These are phyloP conservation scores for Scaptodrosophila lebanonensis DNA, from an alignment of 1,140 invertebrate species.

Conservation along the genomic window DNA sequence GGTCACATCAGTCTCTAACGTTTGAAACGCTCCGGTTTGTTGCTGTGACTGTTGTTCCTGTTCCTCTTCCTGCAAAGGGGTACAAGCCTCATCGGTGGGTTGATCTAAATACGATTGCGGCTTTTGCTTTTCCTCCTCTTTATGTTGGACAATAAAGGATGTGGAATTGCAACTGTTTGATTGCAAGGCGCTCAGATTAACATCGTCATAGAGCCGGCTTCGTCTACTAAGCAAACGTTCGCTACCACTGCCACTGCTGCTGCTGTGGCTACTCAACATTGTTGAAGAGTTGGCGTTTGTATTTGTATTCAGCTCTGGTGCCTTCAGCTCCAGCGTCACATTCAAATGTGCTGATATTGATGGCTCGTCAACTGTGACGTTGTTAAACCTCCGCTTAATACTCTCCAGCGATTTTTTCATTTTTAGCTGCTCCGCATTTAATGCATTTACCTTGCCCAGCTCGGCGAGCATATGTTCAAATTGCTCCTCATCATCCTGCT, in stretches of 20 bases:
- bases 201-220: conserved; percentile 72
- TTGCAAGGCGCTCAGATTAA: conserved; percentile 63
- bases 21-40: neutral
- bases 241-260: conserved; percentile 21
- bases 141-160: conserved; percentile 62
- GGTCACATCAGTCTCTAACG: conserved; percentile 30
- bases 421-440: conserved; percentile 61
- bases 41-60: neutral
- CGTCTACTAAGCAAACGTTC: conserved; percentile 67
- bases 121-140: conserved; percentile 16
- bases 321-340: too few species aligned
- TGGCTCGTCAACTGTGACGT: conserved; percentile 28
- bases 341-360: too few species aligned
- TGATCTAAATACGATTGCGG: neutral
- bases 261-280: conserved; percentile 37
- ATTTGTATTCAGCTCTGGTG: too few species aligned
- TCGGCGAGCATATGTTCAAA: conserved; percentile 70
- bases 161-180: conserved; percentile 53
- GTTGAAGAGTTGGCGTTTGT: too few species aligned
- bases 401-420: conserved; percentile 71
- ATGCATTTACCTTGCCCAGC: conserved; percentile 51
- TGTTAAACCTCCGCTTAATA: conserved; percentile 66
- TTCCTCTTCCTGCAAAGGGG: conserved; percentile 15
- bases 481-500: conserved; percentile 68
- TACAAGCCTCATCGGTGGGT: conserved; percentile 5